Conservation (phyloP, 2,888 invertebrate species). For the Nomada hirtipes region DNA sequence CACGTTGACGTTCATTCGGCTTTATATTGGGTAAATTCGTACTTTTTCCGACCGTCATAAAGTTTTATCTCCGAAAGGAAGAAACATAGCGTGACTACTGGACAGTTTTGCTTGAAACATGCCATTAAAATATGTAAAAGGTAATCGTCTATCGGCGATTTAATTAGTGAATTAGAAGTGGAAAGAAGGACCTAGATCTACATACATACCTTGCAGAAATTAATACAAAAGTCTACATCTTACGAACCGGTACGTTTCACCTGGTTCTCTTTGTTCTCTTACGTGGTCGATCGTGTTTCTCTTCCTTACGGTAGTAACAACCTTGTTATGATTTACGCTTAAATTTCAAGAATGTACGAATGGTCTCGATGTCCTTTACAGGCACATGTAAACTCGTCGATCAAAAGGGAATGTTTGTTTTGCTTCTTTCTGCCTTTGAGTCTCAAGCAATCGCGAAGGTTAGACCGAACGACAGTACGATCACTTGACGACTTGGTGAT, state of each 20-base stretch:
- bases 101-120: not conserved
- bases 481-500: slow-evolving; percentile 56
- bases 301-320: not conserved
- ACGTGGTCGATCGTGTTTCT: slow-evolving; percentile 1
- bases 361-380: slow-evolving; percentile 49
- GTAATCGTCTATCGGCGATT: slow-evolving; percentile 3
- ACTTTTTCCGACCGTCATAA: slow-evolving; percentile 12
- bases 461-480: slow-evolving; percentile 55
- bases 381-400: slow-evolving; percentile 57
- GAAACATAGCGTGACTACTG: not conserved
- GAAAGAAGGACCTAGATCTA: slow-evolving; percentile 34
- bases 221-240: slow-evolving; percentile 39
- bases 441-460: slow-evolving; percentile 52
- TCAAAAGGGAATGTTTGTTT: slow-evolving; percentile 65
- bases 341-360: slow-evolving; percentile 17
- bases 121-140: slow-evolving; percentile 1
- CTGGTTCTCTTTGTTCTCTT: slow-evolving; percentile 22
- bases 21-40: slow-evolving; percentile 20
- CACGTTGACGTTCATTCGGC: slow-evolving; percentile 49
- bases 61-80: not conserved
- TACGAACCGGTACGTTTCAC: slow-evolving; percentile 44
- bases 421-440: slow-evolving; percentile 50
- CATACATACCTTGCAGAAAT: slow-evolving; percentile 29
- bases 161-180: slow-evolving; percentile 10
- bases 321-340: not conserved